Evolutionary conservation across 92 coral and sea anemone species (phyloP).

Genomic region (Porites lobata): DNA sequence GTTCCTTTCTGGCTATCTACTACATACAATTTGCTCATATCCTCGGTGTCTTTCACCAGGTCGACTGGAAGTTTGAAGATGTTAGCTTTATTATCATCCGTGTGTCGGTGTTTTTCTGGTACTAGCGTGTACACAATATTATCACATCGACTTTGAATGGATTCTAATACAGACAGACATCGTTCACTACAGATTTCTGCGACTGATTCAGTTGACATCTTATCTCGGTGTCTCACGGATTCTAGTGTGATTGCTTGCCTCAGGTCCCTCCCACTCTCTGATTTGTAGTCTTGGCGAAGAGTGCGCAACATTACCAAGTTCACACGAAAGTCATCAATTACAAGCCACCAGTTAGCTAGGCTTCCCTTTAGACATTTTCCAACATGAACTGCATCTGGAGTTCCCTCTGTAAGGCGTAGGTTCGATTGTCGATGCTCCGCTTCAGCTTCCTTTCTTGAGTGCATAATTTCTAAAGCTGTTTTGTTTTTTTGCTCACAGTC

Average conservation of each 20-base stretch:
- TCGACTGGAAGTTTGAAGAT: conserved; percentile 40
- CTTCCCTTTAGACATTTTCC: conserved; percentile 67
- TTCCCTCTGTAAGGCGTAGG: conserved; percentile 60
- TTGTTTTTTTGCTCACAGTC: conserved; percentile 61
- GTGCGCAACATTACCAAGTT: conserved; percentile 54
- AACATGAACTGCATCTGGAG: conserved; percentile 68
- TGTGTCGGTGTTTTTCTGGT: conserved; percentile 58
- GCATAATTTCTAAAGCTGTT: conserved; percentile 57
- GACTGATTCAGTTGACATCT: conserved; percentile 67
- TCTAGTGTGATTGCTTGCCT: conserved; percentile 57
- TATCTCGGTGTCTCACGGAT: conserved; percentile 63
- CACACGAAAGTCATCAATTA: conserved; percentile 55
- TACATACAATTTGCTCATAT: too few relatives aligned
- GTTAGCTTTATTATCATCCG: conserved; percentile 39
- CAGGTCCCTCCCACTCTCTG: conserved; percentile 55
- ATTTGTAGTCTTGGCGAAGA: conserved; percentile 59
- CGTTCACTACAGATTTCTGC: conserved; percentile 62
- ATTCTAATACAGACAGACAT: conserved; percentile 64
- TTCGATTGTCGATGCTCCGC: conserved; percentile 33
- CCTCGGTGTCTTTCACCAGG: too few relatives aligned
- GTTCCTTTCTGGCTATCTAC: conserved; percentile 66
- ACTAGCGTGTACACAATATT: conserved; percentile 44
- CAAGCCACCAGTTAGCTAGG: conserved; percentile 56
- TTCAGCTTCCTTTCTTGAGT: conserved; percentile 50
- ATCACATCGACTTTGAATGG: conserved; percentile 49